These are phyloP conservation scores for Paramacrobiotus metropolitanus DNA, from an alignment of 1,140 invertebrate genomes.

Conservation along the genomic window DNA sequence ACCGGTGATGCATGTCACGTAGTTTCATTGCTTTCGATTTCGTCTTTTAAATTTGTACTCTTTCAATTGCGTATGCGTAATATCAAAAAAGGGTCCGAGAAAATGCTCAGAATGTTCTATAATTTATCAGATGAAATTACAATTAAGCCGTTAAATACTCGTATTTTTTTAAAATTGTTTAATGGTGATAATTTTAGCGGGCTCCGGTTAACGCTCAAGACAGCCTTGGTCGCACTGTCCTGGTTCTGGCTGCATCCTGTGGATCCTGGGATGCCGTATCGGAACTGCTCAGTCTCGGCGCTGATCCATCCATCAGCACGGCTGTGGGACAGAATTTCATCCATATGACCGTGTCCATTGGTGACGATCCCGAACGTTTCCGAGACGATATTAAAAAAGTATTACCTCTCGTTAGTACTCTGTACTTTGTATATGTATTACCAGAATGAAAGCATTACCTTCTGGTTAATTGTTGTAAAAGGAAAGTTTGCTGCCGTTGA, in stretches of 20 bases:
- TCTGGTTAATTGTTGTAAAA: no score
- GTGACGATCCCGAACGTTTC: background rate
- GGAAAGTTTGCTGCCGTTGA: background rate
- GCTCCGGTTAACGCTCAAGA: background rate
- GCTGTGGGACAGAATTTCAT: background rate
- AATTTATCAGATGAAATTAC: no score
- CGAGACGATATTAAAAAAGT: background rate
- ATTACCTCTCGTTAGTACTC: background rate
- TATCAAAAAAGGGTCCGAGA: no score
- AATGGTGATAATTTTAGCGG: no score
- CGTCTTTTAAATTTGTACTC: conserved; percentile 8
- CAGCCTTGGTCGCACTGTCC: background rate
- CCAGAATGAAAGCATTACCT: no score
- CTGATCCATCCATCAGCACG: background rate
- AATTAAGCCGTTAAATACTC: no score
- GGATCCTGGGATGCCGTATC: background rate
- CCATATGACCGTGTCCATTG: background rate
- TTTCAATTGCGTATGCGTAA: no score
- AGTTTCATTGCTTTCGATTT: no score
- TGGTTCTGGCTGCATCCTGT: background rate
- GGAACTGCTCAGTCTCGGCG: background rate
- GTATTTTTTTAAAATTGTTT: no score
- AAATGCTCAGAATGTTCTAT: no score
- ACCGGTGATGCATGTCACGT: no score
- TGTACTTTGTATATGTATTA: no score